phyloP scores from a whole-genome alignment of 2,797 vertebrate genomes.

The Erpetoichthys calabaricus region DNA sequence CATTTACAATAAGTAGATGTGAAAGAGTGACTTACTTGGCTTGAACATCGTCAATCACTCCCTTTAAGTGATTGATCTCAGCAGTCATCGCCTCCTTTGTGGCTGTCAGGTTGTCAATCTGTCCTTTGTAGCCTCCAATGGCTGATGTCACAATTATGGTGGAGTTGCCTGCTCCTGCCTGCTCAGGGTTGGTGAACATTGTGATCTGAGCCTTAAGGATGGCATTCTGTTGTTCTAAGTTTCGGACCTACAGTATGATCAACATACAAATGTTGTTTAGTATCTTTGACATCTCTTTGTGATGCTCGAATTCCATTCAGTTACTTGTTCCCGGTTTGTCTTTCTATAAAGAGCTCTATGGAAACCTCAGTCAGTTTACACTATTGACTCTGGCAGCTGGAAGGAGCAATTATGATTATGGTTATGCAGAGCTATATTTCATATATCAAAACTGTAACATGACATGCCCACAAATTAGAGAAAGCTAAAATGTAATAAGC shows the following conservation, averaged over 20 bases:
- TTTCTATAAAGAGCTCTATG: too few relatives aligned
- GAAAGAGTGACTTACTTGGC: constrained; percentile 22
- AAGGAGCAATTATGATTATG: too few relatives aligned
- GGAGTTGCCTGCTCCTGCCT: constrained; percentile 27
- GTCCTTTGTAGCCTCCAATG: constrained; percentile 38
- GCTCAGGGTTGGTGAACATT: constrained; percentile 39
- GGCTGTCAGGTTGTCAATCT: constrained; percentile 29
- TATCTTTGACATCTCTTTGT: background rate
- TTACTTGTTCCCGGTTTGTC: too few relatives aligned
- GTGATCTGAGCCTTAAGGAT: constrained; percentile 39
- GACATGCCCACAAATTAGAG: too few relatives aligned
- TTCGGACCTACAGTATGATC: constrained; percentile 25
- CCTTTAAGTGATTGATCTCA: constrained; percentile 41
- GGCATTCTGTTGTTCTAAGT: constrained; percentile 43
- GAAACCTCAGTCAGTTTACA: too few relatives aligned
- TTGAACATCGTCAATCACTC: constrained; percentile 33
- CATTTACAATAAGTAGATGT: too few relatives aligned
- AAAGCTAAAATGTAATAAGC: too few relatives aligned
- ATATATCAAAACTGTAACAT: too few relatives aligned
- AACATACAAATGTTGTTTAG: background rate
- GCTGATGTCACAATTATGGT: constrained; percentile 36
- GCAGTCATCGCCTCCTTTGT: constrained; percentile 36
- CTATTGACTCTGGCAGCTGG: too few relatives aligned
- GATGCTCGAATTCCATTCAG: background rate
- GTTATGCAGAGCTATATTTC: too few relatives aligned